These are phyloP conservation scores for Grammomys dolichurus DNA, from an alignment of 2,113 vertebrate species.

Conservation along the genomic window DNA sequence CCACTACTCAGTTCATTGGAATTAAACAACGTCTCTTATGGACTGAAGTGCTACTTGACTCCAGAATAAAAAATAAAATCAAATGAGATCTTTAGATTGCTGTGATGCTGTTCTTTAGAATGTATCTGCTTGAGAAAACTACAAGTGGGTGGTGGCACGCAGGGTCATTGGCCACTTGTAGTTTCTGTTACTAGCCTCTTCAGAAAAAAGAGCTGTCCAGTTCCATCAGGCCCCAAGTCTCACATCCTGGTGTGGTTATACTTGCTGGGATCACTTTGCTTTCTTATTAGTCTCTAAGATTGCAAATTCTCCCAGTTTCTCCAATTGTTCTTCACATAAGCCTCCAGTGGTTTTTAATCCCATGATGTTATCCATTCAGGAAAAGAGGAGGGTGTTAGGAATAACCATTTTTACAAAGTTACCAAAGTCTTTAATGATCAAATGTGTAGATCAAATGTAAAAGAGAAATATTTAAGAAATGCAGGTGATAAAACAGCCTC, in stretches of 20 bases:
- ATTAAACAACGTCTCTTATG: background rate
- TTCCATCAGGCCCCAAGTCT: background rate
- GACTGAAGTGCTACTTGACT: background rate
- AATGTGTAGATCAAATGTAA: background rate
- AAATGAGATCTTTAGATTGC: background rate
- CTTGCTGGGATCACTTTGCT: background rate
- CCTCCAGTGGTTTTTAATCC: background rate
- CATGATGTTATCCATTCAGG: background rate
- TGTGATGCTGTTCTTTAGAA: background rate
- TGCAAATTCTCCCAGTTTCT: background rate
- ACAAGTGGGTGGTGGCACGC: background rate
- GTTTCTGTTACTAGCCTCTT: background rate
- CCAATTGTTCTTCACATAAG: background rate
- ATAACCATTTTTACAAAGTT: background rate
- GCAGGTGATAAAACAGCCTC: background rate
- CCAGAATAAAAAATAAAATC: background rate
- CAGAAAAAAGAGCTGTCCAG: background rate
- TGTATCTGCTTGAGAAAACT: background rate
- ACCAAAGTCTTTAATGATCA: constrained; percentile 11
- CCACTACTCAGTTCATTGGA: background rate
- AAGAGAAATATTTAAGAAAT: background rate
- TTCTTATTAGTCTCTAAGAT: background rate
- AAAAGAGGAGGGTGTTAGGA: background rate
- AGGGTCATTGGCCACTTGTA: background rate
- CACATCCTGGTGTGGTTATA: background rate